Evolutionary conservation across 2,797 vertebrate species (phyloP), one percentile per base, ranked within the genome.

Genomic region (Hoplostethus atlanticus): DNA sequence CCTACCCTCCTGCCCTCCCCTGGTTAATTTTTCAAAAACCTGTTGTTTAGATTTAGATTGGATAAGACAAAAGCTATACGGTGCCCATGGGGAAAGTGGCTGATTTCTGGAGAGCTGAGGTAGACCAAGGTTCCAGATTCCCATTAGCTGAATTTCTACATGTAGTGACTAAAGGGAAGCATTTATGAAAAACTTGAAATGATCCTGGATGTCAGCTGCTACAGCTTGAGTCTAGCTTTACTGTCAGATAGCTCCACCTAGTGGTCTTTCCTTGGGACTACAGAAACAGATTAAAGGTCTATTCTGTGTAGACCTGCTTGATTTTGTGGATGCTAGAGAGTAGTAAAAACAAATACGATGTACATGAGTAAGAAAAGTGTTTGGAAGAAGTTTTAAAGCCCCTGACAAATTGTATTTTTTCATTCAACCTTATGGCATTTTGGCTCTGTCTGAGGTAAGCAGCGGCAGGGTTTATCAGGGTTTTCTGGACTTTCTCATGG

Each of bases 201-300:
- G 7, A 40, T 36, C 4, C 30, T 17, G 17, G 15, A 40, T 25
- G 36, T 12, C 62, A 16, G 40, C 51, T 40, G 12, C 17, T 6
- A n/a, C 16, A 17, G 12, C 21, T 56, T 8, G 4, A 10, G 8
- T 53, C 4, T 50, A 36, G 36, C 51, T 69, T 64, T 44, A 31
- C 48, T 60, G 79, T 75, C 13, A 6, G 5, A 31, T 59, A 28
- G 25, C 81, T 31, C 87, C 86, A 68, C 47, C 87, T 84, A 75
- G 72, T 88, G 87, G 81, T 48, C 11, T 0, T 15, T 21, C 11
- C 4, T 0, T 30, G 0, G 9, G 0, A 6, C 48, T 66, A 58
- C 76, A 79, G 10, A 2, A 47, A 31, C n/a, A 67, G 16, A 28
- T 10, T 58, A 0, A 56, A 17, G 12, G 0, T 51, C 65, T 6